Conservation (phyloP, 2,113 vertebrate genomes). For the Urocynchramus pylzowi region DNA sequence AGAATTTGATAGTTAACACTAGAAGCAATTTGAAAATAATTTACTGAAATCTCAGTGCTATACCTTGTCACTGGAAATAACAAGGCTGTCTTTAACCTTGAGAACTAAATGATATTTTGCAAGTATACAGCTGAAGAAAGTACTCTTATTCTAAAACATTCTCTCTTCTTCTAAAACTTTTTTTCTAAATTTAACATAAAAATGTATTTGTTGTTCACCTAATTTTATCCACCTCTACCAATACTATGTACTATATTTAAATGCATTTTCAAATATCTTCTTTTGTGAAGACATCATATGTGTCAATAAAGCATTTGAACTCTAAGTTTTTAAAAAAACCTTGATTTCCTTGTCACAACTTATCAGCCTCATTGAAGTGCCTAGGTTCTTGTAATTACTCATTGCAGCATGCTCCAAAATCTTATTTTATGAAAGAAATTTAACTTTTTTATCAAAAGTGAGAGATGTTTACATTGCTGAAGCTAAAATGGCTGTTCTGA, state of each 20-base stretch:
- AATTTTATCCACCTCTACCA: neutral
- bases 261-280: neutral
- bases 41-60: neutral
- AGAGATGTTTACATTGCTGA: neutral
- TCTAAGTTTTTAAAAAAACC: neutral
- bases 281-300: neutral
- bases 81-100: neutral
- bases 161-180: neutral
- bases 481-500: neutral
- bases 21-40: neutral
- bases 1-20: neutral
- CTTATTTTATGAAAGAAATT: neutral
- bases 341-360: neutral
- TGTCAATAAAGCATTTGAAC: neutral
- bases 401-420: neutral
- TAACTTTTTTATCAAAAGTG: neutral
- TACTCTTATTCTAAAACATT: neutral
- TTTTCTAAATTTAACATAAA: neutral
- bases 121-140: neutral
- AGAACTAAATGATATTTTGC: neutral
- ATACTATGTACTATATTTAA: neutral
- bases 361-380: neutral
- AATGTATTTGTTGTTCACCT: neutral
- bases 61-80: neutral
- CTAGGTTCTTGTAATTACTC: neutral